Base-by-base conservation (phyloP, 2,888 invertebrate species). In the Polyommatus iphigenia region DNA sequence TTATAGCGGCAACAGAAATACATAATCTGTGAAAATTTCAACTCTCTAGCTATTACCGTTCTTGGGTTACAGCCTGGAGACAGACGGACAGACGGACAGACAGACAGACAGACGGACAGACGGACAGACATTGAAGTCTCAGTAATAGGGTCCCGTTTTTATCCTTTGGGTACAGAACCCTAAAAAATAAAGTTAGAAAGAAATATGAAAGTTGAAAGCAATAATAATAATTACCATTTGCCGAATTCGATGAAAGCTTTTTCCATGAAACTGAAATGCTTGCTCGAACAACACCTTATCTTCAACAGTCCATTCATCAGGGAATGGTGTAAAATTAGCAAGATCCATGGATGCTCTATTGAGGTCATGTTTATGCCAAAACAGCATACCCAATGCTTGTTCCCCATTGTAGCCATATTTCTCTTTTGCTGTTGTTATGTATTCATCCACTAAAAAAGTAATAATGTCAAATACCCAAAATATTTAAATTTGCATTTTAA, bases 201-300 rank as follows among this genome's bases (percentile, higher is more conserved):
- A 46, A 46, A 46, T 46, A 46, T 13, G 46, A 46, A 10, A 46
- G 10, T 46, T 46, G 10, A 46, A 3, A 2, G 10, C 46, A 46
- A 46, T 13, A 46, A 41, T 41, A 10, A 67, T n/a, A 71, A 15
- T 67, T 94, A 99, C 99, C 99, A 99, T 99, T 95, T 99, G 99
- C 83, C 98, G 95, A 89, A 99, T 99, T 87, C 98, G 96, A 88
- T 99, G 98, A 94, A 99, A 99, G 90, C 98, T 98, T 94, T 99
- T 99, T 76, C 99, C 99, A 91, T 99, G 99, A 89, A 99, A 99
- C 87, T 98, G 98, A 90, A 99, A 99, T 59, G 99, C 99, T 91
- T 99, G 99, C 88, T 99, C 99, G 93, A 99, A 99, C 18, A 99
- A 94, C 76, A 99, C 99, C 94, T 99, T 99, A 88, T 99, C 99